phyloP scores from a whole-genome alignment of 2,797 vertebrate species.

The Apodemus agrarius region DNA sequence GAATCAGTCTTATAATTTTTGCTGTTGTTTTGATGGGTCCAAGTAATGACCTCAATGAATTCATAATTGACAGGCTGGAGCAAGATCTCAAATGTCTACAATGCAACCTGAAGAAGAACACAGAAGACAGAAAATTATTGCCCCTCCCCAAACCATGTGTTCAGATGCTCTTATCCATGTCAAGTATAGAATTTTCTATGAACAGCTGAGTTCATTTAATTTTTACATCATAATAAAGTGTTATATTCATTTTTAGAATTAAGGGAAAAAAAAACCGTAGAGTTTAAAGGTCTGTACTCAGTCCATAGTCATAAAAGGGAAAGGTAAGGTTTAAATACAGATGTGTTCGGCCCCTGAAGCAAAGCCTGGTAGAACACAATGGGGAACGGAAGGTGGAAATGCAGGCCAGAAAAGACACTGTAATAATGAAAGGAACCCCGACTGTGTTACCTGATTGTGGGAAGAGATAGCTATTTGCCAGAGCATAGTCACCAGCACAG shows the following conservation, averaged over 20 bases:
- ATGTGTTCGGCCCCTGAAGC: not conserved
- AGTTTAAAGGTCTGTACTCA: not conserved
- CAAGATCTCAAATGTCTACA: not conserved
- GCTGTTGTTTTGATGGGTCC: not conserved
- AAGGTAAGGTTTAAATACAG: not conserved
- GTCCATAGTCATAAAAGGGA: not conserved
- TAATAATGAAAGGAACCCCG: not conserved
- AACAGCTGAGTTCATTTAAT: not conserved
- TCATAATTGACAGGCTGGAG: not conserved
- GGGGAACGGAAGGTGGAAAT: not conserved
- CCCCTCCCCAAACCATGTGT: not conserved
- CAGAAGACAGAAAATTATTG: not conserved
- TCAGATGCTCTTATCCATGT: not conserved
- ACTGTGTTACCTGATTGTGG: not conserved
- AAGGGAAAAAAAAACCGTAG: not conserved
- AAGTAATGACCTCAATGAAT: not conserved
- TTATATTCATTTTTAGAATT: not conserved
- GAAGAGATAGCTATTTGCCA: not conserved
- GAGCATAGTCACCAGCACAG: not conserved
- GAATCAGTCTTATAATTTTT: not conserved
- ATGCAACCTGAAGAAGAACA: not conserved
- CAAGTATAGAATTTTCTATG: not conserved
- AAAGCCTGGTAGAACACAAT: not conserved
- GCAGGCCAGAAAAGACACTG: not conserved
- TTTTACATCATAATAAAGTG: conserved; percentile 29